A percentile compares a stretch with the other conserved stretches of the same genome.
Conservation (phyloP, 2,797 vertebrate genomes). For the Epinephelus malabaricus region DNA sequence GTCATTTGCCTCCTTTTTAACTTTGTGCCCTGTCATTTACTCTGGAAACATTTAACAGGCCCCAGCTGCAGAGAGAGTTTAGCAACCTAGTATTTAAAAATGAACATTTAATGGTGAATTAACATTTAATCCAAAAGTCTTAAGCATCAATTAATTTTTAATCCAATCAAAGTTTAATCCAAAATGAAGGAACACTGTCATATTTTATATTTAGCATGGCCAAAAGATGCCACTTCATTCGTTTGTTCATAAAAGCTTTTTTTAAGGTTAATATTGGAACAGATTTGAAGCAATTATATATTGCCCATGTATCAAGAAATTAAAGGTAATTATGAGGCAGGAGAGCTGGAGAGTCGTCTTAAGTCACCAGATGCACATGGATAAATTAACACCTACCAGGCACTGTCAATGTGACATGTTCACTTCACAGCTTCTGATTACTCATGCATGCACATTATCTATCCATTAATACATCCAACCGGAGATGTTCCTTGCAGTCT, state of each 20-base stretch:
- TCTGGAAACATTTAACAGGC: slow-evolving; percentile 24
- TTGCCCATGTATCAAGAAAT: neutral
- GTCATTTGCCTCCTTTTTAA: slow-evolving; percentile 6
- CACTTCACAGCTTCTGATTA: neutral
- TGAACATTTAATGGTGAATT: slow-evolving; percentile 72
- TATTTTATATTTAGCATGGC: slow-evolving; percentile 34
- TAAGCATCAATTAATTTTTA: slow-evolving; percentile 57
- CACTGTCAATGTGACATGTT: neutral
- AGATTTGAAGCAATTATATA: neutral
- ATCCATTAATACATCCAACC: neutral
- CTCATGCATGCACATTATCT: slow-evolving; percentile 1
- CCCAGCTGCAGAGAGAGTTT: slow-evolving; percentile 40
- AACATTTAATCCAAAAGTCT: slow-evolving; percentile 70
- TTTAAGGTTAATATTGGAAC: neutral
- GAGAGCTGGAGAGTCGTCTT: neutral
- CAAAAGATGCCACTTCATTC: slow-evolving; percentile 31
- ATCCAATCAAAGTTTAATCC: slow-evolving; percentile 68
- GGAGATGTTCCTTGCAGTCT: neutral
- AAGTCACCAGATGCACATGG: slow-evolving; percentile 10
- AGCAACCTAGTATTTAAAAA: slow-evolving; percentile 48
- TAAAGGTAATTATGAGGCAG: neutral
- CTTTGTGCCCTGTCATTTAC: neutral
- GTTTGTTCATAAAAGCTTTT: neutral
- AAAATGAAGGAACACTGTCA: slow-evolving; percentile 43
- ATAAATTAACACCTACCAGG: slow-evolving; percentile 8